A percentile compares a stretch with the other conserved stretches of the same genome.
Conservation (phyloP, 2,113 vertebrate species). For the Dendrocopos noguchii region DNA sequence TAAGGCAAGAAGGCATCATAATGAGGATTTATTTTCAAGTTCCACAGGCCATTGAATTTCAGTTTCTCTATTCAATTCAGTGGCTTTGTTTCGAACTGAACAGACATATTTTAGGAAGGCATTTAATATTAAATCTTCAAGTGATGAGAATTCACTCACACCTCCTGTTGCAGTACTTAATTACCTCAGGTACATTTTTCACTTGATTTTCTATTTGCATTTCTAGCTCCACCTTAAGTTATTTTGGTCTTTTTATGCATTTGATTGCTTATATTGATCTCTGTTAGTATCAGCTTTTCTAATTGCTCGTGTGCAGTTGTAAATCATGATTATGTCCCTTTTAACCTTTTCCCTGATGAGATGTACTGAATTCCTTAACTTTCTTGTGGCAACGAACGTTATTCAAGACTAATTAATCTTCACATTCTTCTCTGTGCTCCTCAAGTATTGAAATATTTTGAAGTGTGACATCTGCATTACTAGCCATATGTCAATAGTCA, state of each 20-base stretch:
- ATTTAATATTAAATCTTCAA: conserved; percentile 53
- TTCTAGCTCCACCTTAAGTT: conserved; percentile 55
- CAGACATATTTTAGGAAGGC: conserved; percentile 17
- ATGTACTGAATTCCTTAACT: conserved; percentile 45
- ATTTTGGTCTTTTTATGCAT: conserved; percentile 57
- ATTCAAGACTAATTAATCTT: conserved; percentile 19
- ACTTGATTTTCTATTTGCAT: conserved; percentile 65
- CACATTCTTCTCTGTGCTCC: neutral
- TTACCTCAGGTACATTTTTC: conserved; percentile 42
- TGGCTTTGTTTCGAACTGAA: conserved; percentile 50
- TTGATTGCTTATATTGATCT: conserved; percentile 62
- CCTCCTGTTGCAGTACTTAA: conserved; percentile 54
- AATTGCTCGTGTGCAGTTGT: conserved; percentile 44
- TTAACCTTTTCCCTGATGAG: conserved; percentile 68
- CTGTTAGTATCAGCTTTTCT: conserved; percentile 59
- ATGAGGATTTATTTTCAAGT: conserved; percentile 54
- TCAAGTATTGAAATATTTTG: conserved; percentile 3
- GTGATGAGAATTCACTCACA: conserved; percentile 33
- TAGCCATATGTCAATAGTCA: neutral
- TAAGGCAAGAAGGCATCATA: conserved; percentile 9
- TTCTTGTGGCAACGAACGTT: conserved; percentile 30
- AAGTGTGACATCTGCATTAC: conserved; percentile 18
- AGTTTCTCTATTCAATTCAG: conserved; percentile 29
- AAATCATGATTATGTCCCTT: conserved; percentile 59
- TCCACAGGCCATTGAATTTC: conserved; percentile 40